Evolutionary conservation across 2,888 invertebrate genomes (phyloP).

Genomic region (Escarpia spicata): DNA sequence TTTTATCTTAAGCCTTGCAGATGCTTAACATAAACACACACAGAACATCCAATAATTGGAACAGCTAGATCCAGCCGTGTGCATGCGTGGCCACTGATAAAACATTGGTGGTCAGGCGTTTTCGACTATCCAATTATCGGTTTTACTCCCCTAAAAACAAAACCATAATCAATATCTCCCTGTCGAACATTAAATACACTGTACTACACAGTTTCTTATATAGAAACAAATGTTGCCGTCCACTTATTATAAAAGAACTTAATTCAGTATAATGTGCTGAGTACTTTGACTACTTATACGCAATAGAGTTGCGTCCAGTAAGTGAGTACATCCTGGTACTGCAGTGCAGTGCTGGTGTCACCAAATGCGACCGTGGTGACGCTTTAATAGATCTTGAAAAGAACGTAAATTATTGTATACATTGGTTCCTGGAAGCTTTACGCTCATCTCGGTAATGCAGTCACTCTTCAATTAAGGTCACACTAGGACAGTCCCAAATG

Average conservation of each 20-base stretch:
- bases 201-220: not conserved
- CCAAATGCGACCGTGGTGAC: not conserved
- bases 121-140: conserved; percentile 12
- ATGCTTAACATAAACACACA: no score
- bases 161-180: not conserved
- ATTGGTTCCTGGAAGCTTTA: not conserved
- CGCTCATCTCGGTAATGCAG: no score
- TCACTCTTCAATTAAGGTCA: no score
- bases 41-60: not conserved
- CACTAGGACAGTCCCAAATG: no score
- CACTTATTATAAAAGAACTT: not conserved
- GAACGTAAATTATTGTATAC: not conserved
- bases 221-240: not conserved
- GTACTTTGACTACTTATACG: not conserved
- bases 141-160: not conserved
- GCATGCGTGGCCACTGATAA: not conserved
- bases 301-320: not conserved
- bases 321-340: not conserved
- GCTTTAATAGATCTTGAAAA: not conserved
- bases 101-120: not conserved
- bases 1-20: not conserved
- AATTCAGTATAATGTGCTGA: not conserved
- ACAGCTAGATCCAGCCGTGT: not conserved
- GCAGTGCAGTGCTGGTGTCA: not conserved
- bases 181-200: not conserved